phyloP scores from a whole-genome alignment of 2,113 vertebrate species.

The Gracilinanus agilis region DNA sequence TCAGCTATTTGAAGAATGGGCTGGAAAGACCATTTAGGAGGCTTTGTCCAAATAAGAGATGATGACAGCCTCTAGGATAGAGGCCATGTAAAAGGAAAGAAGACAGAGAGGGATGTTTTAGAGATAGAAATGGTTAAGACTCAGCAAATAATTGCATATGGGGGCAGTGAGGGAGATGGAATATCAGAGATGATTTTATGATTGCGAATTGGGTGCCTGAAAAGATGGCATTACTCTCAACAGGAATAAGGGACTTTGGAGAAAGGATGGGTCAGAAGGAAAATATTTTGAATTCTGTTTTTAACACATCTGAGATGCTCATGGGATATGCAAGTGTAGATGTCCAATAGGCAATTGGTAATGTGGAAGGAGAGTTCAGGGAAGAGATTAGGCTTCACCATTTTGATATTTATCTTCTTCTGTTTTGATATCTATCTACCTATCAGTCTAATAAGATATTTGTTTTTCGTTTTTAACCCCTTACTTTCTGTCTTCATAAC shows the following conservation, averaged over 20 bases:
- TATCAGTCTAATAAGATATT: too few relatives aligned
- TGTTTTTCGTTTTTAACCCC: too few relatives aligned
- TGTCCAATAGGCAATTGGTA: not conserved
- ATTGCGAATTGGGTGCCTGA: not conserved
- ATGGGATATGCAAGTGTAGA: not conserved
- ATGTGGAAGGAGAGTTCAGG: not conserved
- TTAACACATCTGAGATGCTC: not conserved
- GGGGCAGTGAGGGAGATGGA: not conserved
- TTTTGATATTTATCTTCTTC: not conserved
- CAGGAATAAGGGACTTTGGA: not conserved
- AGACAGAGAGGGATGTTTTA: not conserved
- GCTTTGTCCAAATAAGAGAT: not conserved
- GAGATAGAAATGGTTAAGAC: not conserved
- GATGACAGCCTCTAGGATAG: not conserved
- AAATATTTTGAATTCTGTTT: not conserved
- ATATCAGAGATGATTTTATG: not conserved
- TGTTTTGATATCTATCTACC: not conserved
- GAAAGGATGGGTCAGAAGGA: not conserved
- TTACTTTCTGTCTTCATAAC: too few relatives aligned
- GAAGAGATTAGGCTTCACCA: not conserved
- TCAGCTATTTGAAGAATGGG: not conserved
- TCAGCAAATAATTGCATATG: not conserved
- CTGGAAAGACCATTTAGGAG: not conserved
- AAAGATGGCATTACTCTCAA: not conserved
- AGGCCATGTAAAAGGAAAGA: not conserved